phyloP scores from a whole-genome alignment of 2,888 invertebrate species.

The Anticlea derivata region DNA sequence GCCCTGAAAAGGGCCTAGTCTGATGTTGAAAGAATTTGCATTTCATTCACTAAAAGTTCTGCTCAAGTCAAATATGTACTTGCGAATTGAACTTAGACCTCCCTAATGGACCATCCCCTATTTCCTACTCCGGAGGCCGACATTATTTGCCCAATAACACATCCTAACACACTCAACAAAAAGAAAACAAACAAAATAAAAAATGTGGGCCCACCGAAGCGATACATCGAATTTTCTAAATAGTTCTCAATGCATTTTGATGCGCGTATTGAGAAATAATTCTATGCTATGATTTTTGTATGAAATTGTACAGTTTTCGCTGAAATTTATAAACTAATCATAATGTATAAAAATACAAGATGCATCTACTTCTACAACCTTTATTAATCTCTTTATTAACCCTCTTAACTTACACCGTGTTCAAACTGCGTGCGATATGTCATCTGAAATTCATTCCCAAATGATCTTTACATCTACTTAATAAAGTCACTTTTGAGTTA shows the following conservation, averaged over 20 bases:
- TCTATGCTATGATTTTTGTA: constrained; percentile 23
- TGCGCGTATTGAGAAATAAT: constrained; percentile 29
- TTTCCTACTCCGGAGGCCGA: constrained; percentile 20
- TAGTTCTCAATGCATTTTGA: constrained; percentile 22
- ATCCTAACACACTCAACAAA: constrained; percentile 26
- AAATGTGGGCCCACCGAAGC: constrained; percentile 31
- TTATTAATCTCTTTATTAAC: not conserved
- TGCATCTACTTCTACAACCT: not conserved
- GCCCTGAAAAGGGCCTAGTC: no score
- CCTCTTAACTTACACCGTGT: no score
- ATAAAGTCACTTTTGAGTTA: no score
- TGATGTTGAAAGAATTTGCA: no score
- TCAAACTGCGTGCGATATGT: no score
- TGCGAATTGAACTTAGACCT: no score
- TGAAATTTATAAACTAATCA: constrained; percentile 27
- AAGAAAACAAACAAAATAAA: constrained; percentile 21
- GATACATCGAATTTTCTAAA: constrained; percentile 19
- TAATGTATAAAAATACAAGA: constrained; percentile 14
- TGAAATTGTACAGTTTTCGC: constrained; percentile 30
- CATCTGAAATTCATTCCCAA: no score
- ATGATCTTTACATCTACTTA: no score
- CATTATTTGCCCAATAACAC: constrained; percentile 25
- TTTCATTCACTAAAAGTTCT: not conserved
- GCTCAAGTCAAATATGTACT: not conserved
- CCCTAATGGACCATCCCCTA: constrained; percentile 12